A percentile compares a stretch with the other conserved stretches of the same genome.
Conservation (phyloP, 2,797 vertebrate genomes). For the Anableps anableps region DNA sequence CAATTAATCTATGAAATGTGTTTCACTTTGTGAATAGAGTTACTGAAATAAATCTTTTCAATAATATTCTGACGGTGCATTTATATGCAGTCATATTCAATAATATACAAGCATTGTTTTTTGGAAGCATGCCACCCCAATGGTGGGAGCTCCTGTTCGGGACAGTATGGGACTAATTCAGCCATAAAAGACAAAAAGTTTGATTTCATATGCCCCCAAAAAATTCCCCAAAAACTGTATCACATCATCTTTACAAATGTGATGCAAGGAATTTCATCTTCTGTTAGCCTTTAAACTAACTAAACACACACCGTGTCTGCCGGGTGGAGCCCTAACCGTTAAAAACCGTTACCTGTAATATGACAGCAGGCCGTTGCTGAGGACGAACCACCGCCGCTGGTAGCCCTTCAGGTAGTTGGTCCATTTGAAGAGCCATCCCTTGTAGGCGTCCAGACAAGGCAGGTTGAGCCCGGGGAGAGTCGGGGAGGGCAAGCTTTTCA, state of each 20-base stretch:
- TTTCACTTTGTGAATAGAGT: not conserved
- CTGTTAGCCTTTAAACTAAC: not conserved
- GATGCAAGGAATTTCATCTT: not conserved
- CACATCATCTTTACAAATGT: not conserved
- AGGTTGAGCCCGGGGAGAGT: conserved; percentile 69
- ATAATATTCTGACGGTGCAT: not conserved
- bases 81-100: not conserved
- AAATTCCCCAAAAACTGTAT: not conserved
- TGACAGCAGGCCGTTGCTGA: conserved; percentile 85
- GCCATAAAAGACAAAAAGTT: conserved; percentile 32
- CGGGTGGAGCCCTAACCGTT: not conserved
- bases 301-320: not conserved
- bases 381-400: conserved; percentile 89
- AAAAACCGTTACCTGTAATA: conserved; percentile 80
- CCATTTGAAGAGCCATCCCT: conserved; percentile 96
- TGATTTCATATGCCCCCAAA: not conserved
- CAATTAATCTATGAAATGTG: not conserved
- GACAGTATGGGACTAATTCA: not conserved
- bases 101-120: not conserved
- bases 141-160: not conserved
- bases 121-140: not conserved
- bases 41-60: not conserved
- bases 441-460: conserved; percentile 79
- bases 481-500: conserved; percentile 76
- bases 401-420: conserved; percentile 97